These are phyloP conservation scores for Hypomecis atomaria DNA, from an alignment of 2,888 invertebrate genomes.

Conservation along the genomic window DNA sequence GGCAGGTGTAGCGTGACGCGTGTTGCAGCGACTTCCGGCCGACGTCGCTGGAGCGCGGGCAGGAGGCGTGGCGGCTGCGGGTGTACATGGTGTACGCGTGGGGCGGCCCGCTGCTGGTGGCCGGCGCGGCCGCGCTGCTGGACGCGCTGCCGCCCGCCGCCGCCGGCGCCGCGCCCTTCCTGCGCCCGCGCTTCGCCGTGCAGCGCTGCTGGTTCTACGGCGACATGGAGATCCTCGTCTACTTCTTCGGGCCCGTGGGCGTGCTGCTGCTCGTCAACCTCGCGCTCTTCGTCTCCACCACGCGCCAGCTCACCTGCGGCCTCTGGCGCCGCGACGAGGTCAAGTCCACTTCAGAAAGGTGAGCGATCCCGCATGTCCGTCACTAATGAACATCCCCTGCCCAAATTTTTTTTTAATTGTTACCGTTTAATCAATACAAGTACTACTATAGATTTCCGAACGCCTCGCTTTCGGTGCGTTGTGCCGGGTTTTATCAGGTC, in stretches of 20 bases:
- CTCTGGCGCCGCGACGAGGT: slow-evolving; percentile 95
- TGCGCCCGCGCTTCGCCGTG: slow-evolving; percentile 92
- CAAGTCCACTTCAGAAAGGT: slow-evolving; percentile 88
- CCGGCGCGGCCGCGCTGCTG: slow-evolving; percentile 89
- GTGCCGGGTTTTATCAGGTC: too few species aligned
- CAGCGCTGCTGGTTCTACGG: slow-evolving; percentile 94
- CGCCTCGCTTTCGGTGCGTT: too few species aligned
- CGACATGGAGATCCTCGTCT: slow-evolving; percentile 91
- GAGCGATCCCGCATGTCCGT: slow-evolving; percentile 28
- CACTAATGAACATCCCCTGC: neutral
- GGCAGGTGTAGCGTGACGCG: neutral
- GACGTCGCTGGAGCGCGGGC: slow-evolving; percentile 92
- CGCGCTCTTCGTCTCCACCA: slow-evolving; percentile 91
- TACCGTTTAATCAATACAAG: too few species aligned
- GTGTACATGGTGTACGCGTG: slow-evolving; percentile 94
- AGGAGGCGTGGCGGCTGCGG: slow-evolving; percentile 91
- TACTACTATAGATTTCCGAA: too few species aligned
- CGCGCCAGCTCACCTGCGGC: slow-evolving; percentile 93
- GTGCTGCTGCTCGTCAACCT: slow-evolving; percentile 91
- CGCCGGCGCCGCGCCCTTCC: slow-evolving; percentile 81
- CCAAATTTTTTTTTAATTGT: too few species aligned
- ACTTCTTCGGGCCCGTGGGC: slow-evolving; percentile 94
- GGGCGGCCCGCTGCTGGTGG: slow-evolving; percentile 92
- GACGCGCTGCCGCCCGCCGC: slow-evolving; percentile 86
- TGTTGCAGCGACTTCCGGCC: slow-evolving; percentile 90